Evolutionary conservation across 2,888 invertebrate species (phyloP), one percentile per base, ranked within the genome.

Genomic region (Aphodius sticticus): DNA sequence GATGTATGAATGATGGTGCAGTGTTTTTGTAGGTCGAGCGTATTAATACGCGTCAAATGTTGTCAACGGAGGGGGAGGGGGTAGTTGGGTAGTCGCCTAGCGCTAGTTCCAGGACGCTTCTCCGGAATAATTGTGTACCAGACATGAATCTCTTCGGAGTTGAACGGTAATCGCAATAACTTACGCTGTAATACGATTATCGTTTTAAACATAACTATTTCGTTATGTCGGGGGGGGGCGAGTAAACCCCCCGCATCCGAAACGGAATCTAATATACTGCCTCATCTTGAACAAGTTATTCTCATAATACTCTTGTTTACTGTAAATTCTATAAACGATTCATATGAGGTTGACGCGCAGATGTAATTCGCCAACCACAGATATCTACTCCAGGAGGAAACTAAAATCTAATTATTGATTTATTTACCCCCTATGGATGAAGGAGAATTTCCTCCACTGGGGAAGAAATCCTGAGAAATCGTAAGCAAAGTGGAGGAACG

Each of bases 261-360:
- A 53, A 53, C 53, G 53, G 53, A 53, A 53, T 53, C 53, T 53
- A 53, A 53, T 53, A 53, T 53, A 53, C 53, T 53, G 12, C 53
- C 12, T 1, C 6, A 9, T 7, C 53, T 53, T 53, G 9, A 9
- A 9, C 9, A 53, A 7, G 53, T 53, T 53, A 53, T 53, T 9
- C 53, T 53, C 53, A 53, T 53, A 53, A 53, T 53, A 53, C 53
- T 53, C 53, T 53, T 53, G 53, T 53, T 53, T 53, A 53, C 53
- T 53, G 53, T 53, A 53, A 53, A 53, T 26, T 26, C 53, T 1
- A 5, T 53, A 12, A 7, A 12, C 53, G 53, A 26, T 53, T 53
- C 53, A 5, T 12, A 53, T 53, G 9, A 53, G 9, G 53, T 53
- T 53, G 53, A 7, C 53, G 4, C 4, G 4, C 4, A 53, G 53